Percentiles rank a stretch among this genome's conserved stretches.
phyloP scores from a whole-genome alignment of 1,140 invertebrate species.

The Helicoverpa armigera region DNA sequence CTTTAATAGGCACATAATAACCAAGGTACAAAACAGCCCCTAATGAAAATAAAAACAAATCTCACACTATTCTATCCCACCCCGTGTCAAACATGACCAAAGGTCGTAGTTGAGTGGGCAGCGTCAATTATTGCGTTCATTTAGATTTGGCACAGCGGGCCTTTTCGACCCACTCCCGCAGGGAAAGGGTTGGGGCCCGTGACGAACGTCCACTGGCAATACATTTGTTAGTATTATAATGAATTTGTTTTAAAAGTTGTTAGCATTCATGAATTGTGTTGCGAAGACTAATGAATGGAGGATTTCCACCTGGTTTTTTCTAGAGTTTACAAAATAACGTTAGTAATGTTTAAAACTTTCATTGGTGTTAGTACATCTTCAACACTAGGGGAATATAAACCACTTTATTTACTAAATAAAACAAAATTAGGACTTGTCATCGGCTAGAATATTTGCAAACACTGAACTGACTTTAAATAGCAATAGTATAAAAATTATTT shows the following conservation, averaged over 20 bases:
- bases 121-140: slow-evolving; percentile 84
- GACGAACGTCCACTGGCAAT: slow-evolving; percentile 65
- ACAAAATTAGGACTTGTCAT: too few relatives aligned
- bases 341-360: too few relatives aligned
- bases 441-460: too few relatives aligned
- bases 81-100: slow-evolving; percentile 62
- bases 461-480: too few relatives aligned
- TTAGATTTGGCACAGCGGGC: slow-evolving; percentile 78
- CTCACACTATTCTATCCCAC: slow-evolving; percentile 51
- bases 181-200: slow-evolving; percentile 66
- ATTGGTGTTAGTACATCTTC: too few relatives aligned
- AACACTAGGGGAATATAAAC: not conserved
- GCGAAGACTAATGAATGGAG: not conserved
- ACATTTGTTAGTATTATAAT: slow-evolving; percentile 75
- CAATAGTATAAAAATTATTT: too few relatives aligned
- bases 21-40: too few relatives aligned
- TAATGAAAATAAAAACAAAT: too few relatives aligned
- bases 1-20: too few relatives aligned
- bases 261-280: not conserved
- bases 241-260: slow-evolving; percentile 62
- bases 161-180: slow-evolving; percentile 62
- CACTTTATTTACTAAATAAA: not conserved
- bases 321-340: too few relatives aligned
- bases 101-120: slow-evolving; percentile 65
- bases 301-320: not conserved